Percentiles rank a stretch among this genome's conserved stretches.
These are phyloP conservation scores for Ditylenchus dipsaci DNA, from an alignment of 1,140 invertebrate species.

Conservation along the genomic window DNA sequence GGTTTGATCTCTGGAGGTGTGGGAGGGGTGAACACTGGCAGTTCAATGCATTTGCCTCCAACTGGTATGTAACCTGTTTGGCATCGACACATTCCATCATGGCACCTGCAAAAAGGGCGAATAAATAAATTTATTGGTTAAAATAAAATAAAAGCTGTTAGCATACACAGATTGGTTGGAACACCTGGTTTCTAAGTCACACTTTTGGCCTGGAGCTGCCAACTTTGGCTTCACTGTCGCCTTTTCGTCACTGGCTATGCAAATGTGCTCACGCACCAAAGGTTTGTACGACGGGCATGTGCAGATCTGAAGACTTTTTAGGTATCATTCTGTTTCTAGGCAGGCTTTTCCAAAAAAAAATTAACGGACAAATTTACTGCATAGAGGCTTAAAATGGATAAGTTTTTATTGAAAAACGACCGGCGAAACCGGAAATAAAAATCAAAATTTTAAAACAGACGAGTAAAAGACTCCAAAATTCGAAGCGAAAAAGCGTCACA, in stretches of 20 bases:
- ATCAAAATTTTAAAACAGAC: too few species aligned
- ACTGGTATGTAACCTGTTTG: conserved; percentile 41
- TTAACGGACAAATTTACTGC: too few species aligned
- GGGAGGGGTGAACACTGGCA: conserved; percentile 23
- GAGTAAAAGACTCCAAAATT: too few species aligned
- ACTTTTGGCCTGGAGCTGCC: conserved; percentile 42
- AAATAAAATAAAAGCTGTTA: too few species aligned
- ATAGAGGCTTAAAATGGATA: too few species aligned
- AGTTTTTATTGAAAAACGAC: too few species aligned
- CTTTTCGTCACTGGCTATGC: conserved; percentile 35
- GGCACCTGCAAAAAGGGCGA: conserved; percentile 35
- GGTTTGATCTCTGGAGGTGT: conserved; percentile 8
- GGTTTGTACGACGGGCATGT: conserved; percentile 47
- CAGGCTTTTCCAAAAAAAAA: too few species aligned
- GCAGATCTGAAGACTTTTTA: conserved; percentile 35
- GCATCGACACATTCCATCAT: conserved; percentile 43
- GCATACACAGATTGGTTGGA: conserved; percentile 43
- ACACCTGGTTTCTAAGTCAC: conserved; percentile 40
- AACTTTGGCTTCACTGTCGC: conserved; percentile 15
- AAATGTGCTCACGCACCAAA: conserved; percentile 46
- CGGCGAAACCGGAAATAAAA: too few species aligned
- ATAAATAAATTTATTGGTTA: too few species aligned
- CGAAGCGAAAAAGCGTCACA: too few species aligned
- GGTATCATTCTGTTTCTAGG: too few species aligned
- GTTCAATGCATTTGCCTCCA: conserved; percentile 37